These are phyloP conservation scores for Nysson spinosus DNA, from an alignment of 2,888 invertebrate genomes.

Conservation along the genomic window DNA sequence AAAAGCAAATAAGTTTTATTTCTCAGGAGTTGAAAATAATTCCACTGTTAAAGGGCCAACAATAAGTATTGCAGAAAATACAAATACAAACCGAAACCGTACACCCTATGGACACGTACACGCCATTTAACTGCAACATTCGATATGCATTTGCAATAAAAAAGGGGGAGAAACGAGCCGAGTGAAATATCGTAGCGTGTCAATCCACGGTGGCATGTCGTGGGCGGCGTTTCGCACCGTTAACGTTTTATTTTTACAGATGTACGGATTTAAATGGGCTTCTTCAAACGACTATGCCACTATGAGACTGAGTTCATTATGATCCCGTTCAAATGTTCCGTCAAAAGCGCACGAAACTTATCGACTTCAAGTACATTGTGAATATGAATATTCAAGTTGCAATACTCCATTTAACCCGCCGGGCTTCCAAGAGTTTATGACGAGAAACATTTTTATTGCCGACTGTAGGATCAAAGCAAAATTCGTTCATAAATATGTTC, in stretches of 20 bases:
- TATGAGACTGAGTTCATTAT: slow-evolving; percentile 12
- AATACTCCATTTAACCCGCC: slow-evolving; percentile 23
- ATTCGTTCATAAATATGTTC: too few relatives aligned
- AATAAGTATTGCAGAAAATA: neutral
- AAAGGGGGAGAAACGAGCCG: slow-evolving; percentile 50
- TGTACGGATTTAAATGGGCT: slow-evolving; percentile 38
- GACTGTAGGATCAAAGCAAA: neutral
- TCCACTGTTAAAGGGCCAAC: too few relatives aligned
- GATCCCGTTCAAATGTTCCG: slow-evolving; percentile 39
- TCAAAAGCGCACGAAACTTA: slow-evolving; percentile 31
- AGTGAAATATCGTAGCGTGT: slow-evolving; percentile 38
- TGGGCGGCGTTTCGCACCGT: slow-evolving; percentile 39
- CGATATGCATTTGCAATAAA: slow-evolving; percentile 55
- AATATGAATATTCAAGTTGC: slow-evolving; percentile 33
- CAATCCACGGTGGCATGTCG: slow-evolving; percentile 19
- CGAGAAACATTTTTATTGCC: slow-evolving; percentile 1
- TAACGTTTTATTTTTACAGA: slow-evolving; percentile 48
- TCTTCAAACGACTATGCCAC: slow-evolving; percentile 13
- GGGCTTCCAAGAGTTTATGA: neutral
- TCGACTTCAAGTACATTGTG: slow-evolving; percentile 8
- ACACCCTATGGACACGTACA: slow-evolving; percentile 10
- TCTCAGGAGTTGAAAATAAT: too few relatives aligned
- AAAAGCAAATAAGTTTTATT: too few relatives aligned
- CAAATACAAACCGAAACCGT: neutral
- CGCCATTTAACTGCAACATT: slow-evolving; percentile 44